These are phyloP conservation scores for Tachysurus fulvidraco DNA, from an alignment of 2,113 vertebrate genomes.

Conservation along the genomic window DNA sequence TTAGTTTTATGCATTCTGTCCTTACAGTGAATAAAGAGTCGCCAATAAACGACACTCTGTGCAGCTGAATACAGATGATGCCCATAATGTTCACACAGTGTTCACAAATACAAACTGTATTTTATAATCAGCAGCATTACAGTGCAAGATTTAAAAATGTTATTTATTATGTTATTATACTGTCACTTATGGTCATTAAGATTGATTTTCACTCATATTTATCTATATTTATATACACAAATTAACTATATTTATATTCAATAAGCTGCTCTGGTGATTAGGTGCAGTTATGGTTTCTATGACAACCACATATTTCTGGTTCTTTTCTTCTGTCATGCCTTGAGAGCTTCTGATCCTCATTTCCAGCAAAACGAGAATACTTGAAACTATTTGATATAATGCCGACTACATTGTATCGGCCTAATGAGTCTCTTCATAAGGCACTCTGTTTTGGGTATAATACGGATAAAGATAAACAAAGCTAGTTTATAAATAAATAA, in stretches of 20 bases:
- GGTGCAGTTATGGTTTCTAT: constrained; percentile 48
- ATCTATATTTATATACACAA: background rate
- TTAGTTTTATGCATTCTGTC: background rate
- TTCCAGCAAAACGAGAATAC: constrained; percentile 2
- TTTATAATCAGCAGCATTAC: background rate
- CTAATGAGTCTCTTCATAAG: constrained; percentile 17
- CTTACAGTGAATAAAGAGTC: background rate
- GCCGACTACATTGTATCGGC: background rate
- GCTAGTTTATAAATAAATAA: background rate
- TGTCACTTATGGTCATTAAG: background rate
- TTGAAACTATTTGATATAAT: constrained; percentile 14
- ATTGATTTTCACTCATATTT: background rate
- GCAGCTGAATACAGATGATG: background rate
- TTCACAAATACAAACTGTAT: background rate
- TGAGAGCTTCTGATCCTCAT: background rate
- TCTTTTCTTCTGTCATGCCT: constrained; percentile 27
- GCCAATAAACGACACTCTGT: background rate
- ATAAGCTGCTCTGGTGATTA: constrained; percentile 15
- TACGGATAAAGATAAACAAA: background rate
- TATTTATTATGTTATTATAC: background rate
- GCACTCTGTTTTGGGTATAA: constrained; percentile 2
- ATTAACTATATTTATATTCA: constrained; percentile 4
- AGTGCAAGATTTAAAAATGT: background rate
- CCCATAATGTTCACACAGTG: too few relatives aligned
- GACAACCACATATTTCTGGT: constrained; percentile 38